These are phyloP conservation scores for Zoanthus sansibaricus DNA, from an alignment of 92 coral and sea anemone species.

Conservation along the genomic window DNA sequence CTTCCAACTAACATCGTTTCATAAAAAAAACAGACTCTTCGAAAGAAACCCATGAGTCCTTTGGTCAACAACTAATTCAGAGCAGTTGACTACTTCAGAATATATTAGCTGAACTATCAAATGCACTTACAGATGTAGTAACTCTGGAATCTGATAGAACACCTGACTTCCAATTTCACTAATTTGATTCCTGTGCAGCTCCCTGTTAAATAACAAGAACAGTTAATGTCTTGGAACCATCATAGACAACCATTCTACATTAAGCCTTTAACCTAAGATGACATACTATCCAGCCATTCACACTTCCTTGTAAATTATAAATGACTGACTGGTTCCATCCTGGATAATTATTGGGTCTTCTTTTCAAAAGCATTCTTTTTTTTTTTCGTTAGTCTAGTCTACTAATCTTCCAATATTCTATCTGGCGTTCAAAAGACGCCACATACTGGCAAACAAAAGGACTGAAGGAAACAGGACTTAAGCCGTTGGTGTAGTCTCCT, in stretches of 20 bases:
- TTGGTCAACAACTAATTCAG: background rate
- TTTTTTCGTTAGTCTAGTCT: too few relatives aligned
- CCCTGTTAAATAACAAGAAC: slow-evolving; percentile 52
- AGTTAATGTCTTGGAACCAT: background rate
- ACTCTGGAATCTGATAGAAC: slow-evolving; percentile 89
- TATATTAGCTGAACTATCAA: background rate
- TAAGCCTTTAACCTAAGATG: background rate
- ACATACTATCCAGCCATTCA: background rate
- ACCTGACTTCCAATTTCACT: slow-evolving; percentile 78
- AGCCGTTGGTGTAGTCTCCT: too few relatives aligned
- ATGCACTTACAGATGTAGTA: slow-evolving; percentile 89
- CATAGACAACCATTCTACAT: background rate
- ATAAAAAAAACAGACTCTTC: too few relatives aligned
- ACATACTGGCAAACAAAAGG: too few relatives aligned
- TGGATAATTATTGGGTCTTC: too few relatives aligned
- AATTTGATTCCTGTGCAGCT: slow-evolving; percentile 79
- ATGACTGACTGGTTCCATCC: too few relatives aligned
- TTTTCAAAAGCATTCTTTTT: too few relatives aligned
- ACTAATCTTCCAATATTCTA: too few relatives aligned
- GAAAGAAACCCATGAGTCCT: too few relatives aligned
- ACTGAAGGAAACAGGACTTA: too few relatives aligned
- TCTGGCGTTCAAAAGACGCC: too few relatives aligned
- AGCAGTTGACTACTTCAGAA: background rate
- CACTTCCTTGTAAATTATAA: background rate
- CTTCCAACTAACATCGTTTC: too few relatives aligned